Conservation (phyloP, 1,140 invertebrate species). For the Caenorhabditis brenneri region DNA sequence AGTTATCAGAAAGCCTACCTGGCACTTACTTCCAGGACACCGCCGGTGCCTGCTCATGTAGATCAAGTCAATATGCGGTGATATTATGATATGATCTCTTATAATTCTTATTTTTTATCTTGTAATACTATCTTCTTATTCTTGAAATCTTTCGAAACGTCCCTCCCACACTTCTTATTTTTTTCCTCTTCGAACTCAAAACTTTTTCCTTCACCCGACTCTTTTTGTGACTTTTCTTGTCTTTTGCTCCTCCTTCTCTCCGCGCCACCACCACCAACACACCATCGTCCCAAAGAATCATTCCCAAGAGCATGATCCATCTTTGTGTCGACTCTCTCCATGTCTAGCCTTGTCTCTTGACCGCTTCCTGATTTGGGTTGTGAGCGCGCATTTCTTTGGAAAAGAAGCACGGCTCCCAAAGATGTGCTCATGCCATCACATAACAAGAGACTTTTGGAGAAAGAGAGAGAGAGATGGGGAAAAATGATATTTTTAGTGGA, state of each 20-base stretch:
- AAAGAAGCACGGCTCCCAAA: too few species aligned
- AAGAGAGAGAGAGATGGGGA: background rate
- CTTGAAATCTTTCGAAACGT: too few species aligned
- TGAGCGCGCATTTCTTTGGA: background rate
- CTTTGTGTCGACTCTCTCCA: background rate
- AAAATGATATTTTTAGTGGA: constrained; percentile 33
- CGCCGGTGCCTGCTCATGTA: background rate
- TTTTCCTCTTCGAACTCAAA: too few species aligned
- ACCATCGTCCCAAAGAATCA: background rate
- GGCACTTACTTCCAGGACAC: background rate
- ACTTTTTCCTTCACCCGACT: background rate
- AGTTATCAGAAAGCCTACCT: constrained; percentile 77
- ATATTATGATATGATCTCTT: background rate
- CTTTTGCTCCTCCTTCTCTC: background rate
- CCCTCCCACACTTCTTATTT: too few species aligned
- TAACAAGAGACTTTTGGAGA: background rate
- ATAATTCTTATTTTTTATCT: too few species aligned
- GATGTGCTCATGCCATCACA: background rate
- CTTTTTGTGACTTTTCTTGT: background rate
- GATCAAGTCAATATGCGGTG: constrained; percentile 40
- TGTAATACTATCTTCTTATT: too few species aligned
- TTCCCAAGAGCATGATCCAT: constrained; percentile 41
- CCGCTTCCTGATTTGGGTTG: constrained; percentile 37
- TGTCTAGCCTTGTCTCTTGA: background rate
- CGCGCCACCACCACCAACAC: background rate